Percentiles rank a stretch among this genome's conserved stretches.
Conservation (phyloP, 2,888 invertebrate species). For the Dendrolimus houi region DNA sequence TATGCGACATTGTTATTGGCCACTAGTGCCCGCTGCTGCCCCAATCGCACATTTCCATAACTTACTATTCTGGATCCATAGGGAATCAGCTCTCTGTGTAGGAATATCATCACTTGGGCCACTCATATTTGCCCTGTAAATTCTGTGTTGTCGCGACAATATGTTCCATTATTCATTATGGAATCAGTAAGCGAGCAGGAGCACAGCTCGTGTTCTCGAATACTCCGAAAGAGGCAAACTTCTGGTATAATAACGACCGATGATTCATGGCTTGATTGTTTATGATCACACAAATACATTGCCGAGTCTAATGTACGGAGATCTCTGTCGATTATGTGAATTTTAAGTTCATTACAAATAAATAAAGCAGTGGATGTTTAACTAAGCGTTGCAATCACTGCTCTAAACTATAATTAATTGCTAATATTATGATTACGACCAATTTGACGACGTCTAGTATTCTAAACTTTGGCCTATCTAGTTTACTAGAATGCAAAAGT, state of each 20-base stretch:
- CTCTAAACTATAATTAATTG: too few relatives aligned
- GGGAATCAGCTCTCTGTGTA: conserved; percentile 66
- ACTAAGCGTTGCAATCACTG: too few relatives aligned
- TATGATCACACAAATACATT: conserved; percentile 24
- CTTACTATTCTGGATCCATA: conserved; percentile 74
- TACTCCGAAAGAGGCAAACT: conserved; percentile 20
- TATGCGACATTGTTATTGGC: conserved; percentile 76
- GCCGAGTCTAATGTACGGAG: conserved; percentile 23
- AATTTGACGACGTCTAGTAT: too few relatives aligned
- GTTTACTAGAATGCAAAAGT: too few relatives aligned
- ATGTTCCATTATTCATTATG: conserved; percentile 50
- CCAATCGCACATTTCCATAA: conserved; percentile 75
- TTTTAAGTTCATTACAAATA: not conserved
- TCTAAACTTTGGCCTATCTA: too few relatives aligned
- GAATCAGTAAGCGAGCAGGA: conserved; percentile 35
- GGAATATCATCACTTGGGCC: conserved; percentile 60
- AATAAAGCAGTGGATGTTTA: not conserved
- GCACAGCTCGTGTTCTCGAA: conserved; percentile 30
- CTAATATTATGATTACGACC: too few relatives aligned
- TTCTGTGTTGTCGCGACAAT: conserved; percentile 40
- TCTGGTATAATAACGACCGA: conserved; percentile 9
- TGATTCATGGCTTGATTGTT: conserved; percentile 40
- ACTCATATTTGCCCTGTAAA: conserved; percentile 56
- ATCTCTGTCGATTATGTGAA: not conserved
- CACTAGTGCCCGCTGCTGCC: conserved; percentile 71